Conservation (phyloP, 2,113 vertebrate genomes). For the Trichomycterus rosablanca region DNA sequence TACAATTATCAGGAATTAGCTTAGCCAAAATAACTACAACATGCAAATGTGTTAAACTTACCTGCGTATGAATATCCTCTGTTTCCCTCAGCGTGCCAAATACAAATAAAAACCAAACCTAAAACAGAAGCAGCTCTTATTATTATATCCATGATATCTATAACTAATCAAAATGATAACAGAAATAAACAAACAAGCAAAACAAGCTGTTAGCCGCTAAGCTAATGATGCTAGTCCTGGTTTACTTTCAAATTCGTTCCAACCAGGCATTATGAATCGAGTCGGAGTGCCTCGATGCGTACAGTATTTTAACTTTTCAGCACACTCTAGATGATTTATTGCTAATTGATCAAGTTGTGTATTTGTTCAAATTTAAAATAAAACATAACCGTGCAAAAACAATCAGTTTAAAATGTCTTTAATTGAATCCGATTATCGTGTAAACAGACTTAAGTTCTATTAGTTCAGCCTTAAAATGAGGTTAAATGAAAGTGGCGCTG, state of each 20-base stretch:
- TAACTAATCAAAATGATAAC: background rate
- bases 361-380: too few relatives aligned
- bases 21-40: too few relatives aligned
- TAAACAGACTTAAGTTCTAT: background rate
- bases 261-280: slow-evolving; percentile 26
- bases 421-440: background rate
- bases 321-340: too few relatives aligned
- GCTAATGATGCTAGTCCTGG: slow-evolving; percentile 8
- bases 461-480: too few relatives aligned
- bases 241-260: slow-evolving; percentile 44
- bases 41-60: too few relatives aligned
- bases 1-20: too few relatives aligned
- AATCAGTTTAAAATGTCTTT: background rate
- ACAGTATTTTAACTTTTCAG: too few relatives aligned
- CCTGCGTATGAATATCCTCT: slow-evolving; percentile 41
- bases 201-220: background rate
- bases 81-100: slow-evolving; percentile 13
- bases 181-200: slow-evolving; percentile 1
- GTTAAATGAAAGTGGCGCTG: too few relatives aligned
- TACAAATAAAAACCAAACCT: too few relatives aligned
- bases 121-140: too few relatives aligned
- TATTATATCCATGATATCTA: background rate
- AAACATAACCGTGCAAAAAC: too few relatives aligned
- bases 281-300: background rate
- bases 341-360: too few relatives aligned